Evolutionary conservation across 2,888 invertebrate genomes (phyloP).

Genomic region (Perdita meconis): DNA sequence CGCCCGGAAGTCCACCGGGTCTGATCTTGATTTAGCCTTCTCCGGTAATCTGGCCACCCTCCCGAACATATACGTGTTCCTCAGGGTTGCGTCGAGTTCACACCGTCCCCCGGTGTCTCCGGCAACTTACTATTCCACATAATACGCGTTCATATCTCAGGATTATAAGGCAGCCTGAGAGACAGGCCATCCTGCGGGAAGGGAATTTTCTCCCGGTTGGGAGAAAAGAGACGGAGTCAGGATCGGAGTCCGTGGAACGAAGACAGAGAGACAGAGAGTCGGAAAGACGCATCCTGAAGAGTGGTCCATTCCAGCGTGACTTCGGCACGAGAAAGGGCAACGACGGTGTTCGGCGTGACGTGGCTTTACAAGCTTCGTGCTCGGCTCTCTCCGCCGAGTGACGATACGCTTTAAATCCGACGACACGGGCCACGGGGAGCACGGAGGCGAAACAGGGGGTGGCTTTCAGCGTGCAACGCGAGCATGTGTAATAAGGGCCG

Average conservation of each 20-base stretch:
- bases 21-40: conserved; percentile 73
- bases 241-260: neutral
- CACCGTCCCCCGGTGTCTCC: conserved; percentile 69
- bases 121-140: conserved; percentile 79
- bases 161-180: conserved; percentile 79
- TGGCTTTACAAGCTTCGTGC: conserved; percentile 57
- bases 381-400: conserved; percentile 53
- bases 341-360: conserved; percentile 57
- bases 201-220: conserved; percentile 48
- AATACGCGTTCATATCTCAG: conserved; percentile 83
- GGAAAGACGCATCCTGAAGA: conserved; percentile 41
- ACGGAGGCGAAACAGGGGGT: conserved; percentile 48
- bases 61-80: conserved; percentile 74
- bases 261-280: conserved; percentile 5
- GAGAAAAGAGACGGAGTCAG: conserved; percentile 21
- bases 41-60: conserved; percentile 63
- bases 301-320: conserved; percentile 63
- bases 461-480: conserved; percentile 62
- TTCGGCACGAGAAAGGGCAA: conserved; percentile 59
- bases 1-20: conserved; percentile 59
- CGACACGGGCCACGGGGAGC: conserved; percentile 48
- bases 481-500: conserved; percentile 74
- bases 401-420: conserved; percentile 72
- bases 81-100: conserved; percentile 74
- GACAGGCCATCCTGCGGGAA: conserved; percentile 61